Conservation (phyloP, 2,888 invertebrate species). For the Orchesellides sinensis region DNA sequence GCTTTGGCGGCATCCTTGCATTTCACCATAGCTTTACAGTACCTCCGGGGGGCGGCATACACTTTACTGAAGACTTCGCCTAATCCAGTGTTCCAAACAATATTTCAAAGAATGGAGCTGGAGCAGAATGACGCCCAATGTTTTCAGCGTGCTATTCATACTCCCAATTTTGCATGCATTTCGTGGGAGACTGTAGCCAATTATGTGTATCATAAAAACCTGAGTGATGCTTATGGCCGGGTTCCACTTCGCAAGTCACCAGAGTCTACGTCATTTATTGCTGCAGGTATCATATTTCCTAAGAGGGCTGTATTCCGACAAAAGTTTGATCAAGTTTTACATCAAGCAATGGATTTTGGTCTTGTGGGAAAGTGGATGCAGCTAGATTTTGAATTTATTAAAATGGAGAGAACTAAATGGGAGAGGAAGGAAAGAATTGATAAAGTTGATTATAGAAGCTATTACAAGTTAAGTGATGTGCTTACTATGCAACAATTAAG, state of each 20-base stretch:
- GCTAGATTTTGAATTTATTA: constrained; percentile 39
- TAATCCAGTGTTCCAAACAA: constrained; percentile 49
- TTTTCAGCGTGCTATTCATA: constrained; percentile 23
- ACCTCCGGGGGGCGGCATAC: constrained; percentile 62
- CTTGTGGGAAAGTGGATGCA: constrained; percentile 40
- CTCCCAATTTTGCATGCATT: constrained; percentile 43
- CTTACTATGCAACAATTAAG: constrained; percentile 26
- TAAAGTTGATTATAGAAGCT: not conserved
- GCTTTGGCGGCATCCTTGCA: constrained; percentile 42
- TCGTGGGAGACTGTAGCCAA: constrained; percentile 42
- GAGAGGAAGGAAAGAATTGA: constrained; percentile 29
- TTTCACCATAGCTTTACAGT: constrained; percentile 55
- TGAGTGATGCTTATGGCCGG: constrained; percentile 44
- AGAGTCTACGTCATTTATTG: constrained; percentile 10
- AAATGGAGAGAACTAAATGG: constrained; percentile 28
- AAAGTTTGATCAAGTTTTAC: constrained; percentile 35
- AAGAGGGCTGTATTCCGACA: constrained; percentile 40
- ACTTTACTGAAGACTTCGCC: constrained; percentile 47
- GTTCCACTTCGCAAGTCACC: constrained; percentile 26
- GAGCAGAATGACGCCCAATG: constrained; percentile 55
- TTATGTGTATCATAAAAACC: constrained; percentile 41
- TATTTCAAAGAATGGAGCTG: constrained; percentile 54
- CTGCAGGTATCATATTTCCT: constrained; percentile 8
- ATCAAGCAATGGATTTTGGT: constrained; percentile 33
- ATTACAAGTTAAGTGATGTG: not conserved